A percentile compares a stretch with the other conserved stretches of the same genome.
Evolutionary conservation across 2,113 vertebrate species (phyloP).

Genomic region (Colius striatus): DNA sequence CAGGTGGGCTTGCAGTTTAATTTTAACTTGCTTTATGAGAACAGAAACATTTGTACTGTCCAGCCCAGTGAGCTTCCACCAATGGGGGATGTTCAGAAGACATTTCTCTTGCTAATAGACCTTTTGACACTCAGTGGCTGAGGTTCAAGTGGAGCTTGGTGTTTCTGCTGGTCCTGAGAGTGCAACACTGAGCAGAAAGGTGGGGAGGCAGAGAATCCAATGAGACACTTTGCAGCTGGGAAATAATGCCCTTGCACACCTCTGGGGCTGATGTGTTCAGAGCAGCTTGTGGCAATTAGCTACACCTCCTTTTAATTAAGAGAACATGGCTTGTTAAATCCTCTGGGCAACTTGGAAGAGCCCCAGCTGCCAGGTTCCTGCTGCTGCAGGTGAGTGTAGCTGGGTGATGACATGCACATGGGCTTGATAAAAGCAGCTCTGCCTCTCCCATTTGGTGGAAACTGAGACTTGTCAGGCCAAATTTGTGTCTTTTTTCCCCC

Average conservation of each 20-base stretch:
- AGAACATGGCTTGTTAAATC: conserved; percentile 23
- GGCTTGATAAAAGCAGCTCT: background rate
- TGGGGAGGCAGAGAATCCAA: background rate
- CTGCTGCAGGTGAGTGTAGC: background rate
- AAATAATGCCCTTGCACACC: background rate
- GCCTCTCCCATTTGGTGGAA: background rate
- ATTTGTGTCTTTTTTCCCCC: background rate
- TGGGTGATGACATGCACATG: background rate
- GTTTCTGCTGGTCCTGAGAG: background rate
- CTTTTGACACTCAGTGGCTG: background rate
- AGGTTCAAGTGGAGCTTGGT: background rate
- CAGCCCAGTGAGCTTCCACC: background rate
- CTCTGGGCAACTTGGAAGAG: background rate
- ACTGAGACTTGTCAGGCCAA: background rate
- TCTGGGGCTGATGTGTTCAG: background rate
- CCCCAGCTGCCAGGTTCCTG: background rate
- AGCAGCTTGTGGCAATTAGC: background rate
- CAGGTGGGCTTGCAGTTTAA: background rate
- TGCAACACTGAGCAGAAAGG: background rate
- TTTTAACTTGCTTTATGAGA: background rate
- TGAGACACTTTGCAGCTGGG: background rate
- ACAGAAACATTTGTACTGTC: background rate
- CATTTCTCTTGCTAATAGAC: background rate
- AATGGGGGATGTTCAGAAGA: background rate
- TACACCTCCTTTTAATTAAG: background rate